Conservation (phyloP, 2,113 vertebrate genomes). For the Cyrtonyx montezumae region DNA sequence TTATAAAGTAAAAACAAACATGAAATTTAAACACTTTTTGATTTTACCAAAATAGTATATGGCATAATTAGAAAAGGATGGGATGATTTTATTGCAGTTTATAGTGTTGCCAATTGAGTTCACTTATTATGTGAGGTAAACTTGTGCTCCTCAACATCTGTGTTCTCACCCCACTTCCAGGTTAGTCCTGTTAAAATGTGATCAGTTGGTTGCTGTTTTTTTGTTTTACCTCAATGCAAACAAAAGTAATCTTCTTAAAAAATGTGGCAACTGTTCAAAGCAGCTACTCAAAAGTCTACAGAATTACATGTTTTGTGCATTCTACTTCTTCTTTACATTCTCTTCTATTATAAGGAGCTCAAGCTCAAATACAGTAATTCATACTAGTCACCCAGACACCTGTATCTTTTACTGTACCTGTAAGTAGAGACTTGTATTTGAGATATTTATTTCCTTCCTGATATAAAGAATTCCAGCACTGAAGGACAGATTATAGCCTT, state of each 20-base stretch:
- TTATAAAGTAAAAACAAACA: neutral
- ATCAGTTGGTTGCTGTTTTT: neutral
- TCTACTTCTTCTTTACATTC: neutral
- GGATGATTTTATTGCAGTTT: neutral
- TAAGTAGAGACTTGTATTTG: conserved; percentile 23
- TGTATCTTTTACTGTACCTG: neutral
- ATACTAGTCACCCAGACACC: neutral
- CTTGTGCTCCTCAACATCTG: neutral
- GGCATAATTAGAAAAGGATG: neutral
- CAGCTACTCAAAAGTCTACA: neutral
- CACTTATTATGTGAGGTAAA: neutral
- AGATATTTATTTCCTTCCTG: conserved; percentile 19
- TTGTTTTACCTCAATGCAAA: neutral
- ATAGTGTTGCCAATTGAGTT: neutral
- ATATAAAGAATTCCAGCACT: neutral
- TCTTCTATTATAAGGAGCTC: neutral
- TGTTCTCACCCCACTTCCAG: neutral
- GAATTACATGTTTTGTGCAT: neutral
- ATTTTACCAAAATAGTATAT: neutral
- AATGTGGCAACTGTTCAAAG: neutral
- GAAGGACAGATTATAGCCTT: neutral
- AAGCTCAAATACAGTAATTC: neutral
- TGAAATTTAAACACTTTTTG: neutral
- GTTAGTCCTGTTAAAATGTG: neutral
- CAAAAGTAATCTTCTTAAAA: neutral